Conservation (phyloP, 2,113 vertebrate species). For the Euleptes europaea region DNA sequence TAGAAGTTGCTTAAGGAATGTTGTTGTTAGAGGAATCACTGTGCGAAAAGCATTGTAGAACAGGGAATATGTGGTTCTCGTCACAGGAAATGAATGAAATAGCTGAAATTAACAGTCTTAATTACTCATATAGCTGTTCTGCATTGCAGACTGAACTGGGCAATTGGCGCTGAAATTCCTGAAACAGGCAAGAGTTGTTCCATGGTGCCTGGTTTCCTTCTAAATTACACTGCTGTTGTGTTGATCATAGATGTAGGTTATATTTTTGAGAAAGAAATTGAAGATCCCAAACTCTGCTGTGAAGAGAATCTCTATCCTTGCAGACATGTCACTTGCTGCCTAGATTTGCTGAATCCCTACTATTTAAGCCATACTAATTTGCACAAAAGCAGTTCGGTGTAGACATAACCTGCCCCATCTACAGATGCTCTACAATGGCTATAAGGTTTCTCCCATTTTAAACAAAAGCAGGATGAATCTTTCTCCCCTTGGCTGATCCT, state of each 20-base stretch:
- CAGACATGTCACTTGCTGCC: not conserved
- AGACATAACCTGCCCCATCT: not conserved
- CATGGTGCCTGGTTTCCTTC: not conserved
- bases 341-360: not conserved
- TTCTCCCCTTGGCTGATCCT: no score
- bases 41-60: slow-evolving; percentile 24
- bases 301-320: not conserved
- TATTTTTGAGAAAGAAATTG: not conserved
- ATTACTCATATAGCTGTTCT: slow-evolving; percentile 67
- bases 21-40: slow-evolving; percentile 60
- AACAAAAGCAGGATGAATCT: no score
- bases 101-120: slow-evolving; percentile 71
- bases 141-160: slow-evolving; percentile 71
- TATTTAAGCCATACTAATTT: not conserved
- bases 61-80: slow-evolving; percentile 43
- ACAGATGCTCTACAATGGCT: not conserved
- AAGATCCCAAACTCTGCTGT: no score
- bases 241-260: not conserved
- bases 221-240: not conserved
- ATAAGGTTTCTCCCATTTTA: not conserved
- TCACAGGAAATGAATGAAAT: slow-evolving; percentile 73
- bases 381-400: not conserved
- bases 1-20: not conserved
- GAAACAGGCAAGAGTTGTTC: slow-evolving; percentile 24
- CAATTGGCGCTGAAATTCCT: slow-evolving; percentile 73